Evolutionary conservation across 2,113 vertebrate genomes (phyloP).

Genomic region (Laticauda colubrina): DNA sequence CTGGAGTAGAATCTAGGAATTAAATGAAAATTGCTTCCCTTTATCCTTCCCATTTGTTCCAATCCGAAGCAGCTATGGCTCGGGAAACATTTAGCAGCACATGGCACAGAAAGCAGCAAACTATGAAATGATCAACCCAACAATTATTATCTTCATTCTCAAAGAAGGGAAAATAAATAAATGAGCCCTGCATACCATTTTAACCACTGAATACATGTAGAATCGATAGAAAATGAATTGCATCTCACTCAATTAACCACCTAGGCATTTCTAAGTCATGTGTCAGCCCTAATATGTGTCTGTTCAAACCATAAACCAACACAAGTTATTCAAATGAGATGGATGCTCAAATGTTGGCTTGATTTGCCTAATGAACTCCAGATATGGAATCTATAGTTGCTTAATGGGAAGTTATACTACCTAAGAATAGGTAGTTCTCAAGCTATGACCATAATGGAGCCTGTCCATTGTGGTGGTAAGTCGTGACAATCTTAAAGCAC

Average conservation of each 20-base stretch:
- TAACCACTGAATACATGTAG: background rate
- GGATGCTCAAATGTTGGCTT: background rate
- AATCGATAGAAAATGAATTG: background rate
- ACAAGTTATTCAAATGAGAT: background rate
- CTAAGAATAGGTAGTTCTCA: too few relatives aligned
- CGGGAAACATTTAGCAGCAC: background rate
- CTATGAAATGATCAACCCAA: background rate
- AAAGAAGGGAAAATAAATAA: background rate
- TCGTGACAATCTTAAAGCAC: too few relatives aligned
- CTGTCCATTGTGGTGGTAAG: too few relatives aligned
- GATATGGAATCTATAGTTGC: background rate
- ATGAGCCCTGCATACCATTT: background rate
- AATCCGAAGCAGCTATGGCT: background rate
- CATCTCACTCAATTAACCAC: background rate
- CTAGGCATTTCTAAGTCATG: background rate
- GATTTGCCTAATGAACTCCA: background rate
- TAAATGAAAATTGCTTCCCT: background rate
- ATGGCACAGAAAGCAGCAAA: background rate
- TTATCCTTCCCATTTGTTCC: background rate
- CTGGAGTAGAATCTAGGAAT: background rate
- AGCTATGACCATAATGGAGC: too few relatives aligned
- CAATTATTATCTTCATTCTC: background rate
- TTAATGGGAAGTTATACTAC: background rate
- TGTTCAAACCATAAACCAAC: background rate
- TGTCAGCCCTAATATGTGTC: background rate